phyloP scores from a whole-genome alignment of 92 coral and sea anemone species.

The Parazoanthus darwini region DNA sequence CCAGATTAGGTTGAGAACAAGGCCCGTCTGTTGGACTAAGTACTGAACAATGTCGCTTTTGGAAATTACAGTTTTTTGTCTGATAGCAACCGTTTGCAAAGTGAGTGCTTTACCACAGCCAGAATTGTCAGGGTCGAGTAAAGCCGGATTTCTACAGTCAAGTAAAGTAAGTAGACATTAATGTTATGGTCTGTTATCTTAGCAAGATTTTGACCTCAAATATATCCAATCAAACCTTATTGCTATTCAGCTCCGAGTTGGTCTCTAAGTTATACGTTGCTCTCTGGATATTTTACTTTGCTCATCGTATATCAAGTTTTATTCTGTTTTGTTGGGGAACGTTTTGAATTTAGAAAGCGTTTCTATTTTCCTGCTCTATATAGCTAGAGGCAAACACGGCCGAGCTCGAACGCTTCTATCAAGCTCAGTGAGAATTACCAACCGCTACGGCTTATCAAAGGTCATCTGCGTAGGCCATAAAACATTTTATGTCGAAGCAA shows the following conservation, averaged over 20 bases:
- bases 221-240: not conserved
- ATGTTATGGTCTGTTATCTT: not conserved
- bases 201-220: not conserved
- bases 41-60: not conserved
- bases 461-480: not conserved
- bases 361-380: not conserved
- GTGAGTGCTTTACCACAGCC: conserved; percentile 1
- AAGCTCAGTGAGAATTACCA: not conserved
- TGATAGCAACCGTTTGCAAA: not conserved
- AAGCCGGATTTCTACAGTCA: not conserved
- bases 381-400: no score
- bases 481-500: not conserved
- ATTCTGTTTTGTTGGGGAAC: not conserved
- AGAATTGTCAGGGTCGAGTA: conserved; percentile 4
- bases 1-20: not conserved
- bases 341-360: not conserved
- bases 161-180: not conserved
- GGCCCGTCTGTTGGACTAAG: not conserved
- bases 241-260: not conserved
- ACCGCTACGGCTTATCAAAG: not conserved
- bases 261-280: not conserved
- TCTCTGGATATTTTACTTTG: not conserved
- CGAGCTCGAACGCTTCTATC: not conserved
- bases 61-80: not conserved
- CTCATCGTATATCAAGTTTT: not conserved